These are phyloP conservation scores for Myotis daubentonii DNA, from an alignment of 2,797 vertebrate genomes.

Conservation along the genomic window DNA sequence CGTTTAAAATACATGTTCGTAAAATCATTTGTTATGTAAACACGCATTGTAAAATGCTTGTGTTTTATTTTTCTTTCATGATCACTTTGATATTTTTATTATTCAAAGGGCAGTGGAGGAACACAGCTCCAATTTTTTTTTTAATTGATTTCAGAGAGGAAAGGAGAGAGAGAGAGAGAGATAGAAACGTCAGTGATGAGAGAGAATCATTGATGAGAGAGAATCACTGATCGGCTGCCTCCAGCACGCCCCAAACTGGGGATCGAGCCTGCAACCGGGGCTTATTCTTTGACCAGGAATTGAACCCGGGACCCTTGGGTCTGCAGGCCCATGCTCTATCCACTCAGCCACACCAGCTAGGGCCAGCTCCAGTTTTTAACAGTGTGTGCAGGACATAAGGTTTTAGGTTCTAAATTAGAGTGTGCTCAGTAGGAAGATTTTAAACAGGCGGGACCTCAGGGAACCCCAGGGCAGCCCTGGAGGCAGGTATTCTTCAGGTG, in stretches of 20 bases:
- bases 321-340: too few species aligned
- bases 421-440: background rate
- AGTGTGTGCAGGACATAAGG: background rate
- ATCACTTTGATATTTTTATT: conserved; percentile 15
- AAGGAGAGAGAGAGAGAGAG: too few species aligned
- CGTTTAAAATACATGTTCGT: background rate
- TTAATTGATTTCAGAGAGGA: too few species aligned
- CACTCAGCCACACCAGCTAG: too few species aligned
- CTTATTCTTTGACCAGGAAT: too few species aligned
- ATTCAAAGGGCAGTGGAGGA: conserved; percentile 19
- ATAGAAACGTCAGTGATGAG: too few species aligned
- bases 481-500: background rate
- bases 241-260: too few species aligned
- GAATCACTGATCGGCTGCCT: too few species aligned
- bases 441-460: background rate
- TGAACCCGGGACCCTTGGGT: too few species aligned
- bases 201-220: too few species aligned
- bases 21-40: conserved; percentile 25
- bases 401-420: conserved; percentile 1
- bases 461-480: background rate
- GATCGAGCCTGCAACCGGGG: too few species aligned
- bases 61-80: background rate
- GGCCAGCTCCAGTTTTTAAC: background rate
- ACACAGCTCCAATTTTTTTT: background rate
- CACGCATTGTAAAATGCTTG: background rate